A percentile compares a stretch with the other conserved stretches of the same genome.
phyloP scores from a whole-genome alignment of 2,888 invertebrate species.

The Oscheius sp. region DNA sequence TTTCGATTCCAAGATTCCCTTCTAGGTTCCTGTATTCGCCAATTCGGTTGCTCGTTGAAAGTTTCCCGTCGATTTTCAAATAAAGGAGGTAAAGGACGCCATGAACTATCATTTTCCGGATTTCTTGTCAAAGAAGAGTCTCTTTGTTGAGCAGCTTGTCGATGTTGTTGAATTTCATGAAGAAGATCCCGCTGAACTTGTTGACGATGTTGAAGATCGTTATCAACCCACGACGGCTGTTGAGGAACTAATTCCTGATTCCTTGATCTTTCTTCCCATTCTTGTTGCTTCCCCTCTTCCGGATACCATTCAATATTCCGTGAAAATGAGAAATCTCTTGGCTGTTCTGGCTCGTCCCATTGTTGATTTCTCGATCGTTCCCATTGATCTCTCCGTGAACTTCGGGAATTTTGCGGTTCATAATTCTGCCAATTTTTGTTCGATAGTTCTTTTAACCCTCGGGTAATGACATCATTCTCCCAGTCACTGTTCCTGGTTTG shows the following conservation, averaged over 20 bases:
- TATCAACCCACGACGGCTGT: constrained; percentile 1
- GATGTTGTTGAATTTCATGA: constrained; percentile 10
- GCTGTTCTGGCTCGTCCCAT: neutral
- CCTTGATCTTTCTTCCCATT: neutral
- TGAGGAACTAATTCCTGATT: neutral
- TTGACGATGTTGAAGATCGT: constrained; percentile 4
- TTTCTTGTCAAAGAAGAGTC: neutral
- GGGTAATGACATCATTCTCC: no score
- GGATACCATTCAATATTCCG: no score
- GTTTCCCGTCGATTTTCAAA: constrained; percentile 4
- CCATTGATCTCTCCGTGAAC: no score
- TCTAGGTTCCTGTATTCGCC: no score
- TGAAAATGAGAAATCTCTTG: no score
- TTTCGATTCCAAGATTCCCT: constrained; percentile 1
- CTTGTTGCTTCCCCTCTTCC: neutral
- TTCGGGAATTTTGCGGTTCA: no score
- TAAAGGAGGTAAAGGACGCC: neutral
- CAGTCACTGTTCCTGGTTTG: no score
- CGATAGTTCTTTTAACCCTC: no score
- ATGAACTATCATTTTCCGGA: neutral
- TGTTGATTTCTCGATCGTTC: neutral
- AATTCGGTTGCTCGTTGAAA: neutral
- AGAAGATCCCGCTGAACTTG: constrained; percentile 12
- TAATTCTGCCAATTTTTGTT: no score
- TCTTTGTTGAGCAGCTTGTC: neutral